These are phyloP conservation scores for Athalia rosae DNA, from an alignment of 2,888 invertebrate species.

Conservation along the genomic window DNA sequence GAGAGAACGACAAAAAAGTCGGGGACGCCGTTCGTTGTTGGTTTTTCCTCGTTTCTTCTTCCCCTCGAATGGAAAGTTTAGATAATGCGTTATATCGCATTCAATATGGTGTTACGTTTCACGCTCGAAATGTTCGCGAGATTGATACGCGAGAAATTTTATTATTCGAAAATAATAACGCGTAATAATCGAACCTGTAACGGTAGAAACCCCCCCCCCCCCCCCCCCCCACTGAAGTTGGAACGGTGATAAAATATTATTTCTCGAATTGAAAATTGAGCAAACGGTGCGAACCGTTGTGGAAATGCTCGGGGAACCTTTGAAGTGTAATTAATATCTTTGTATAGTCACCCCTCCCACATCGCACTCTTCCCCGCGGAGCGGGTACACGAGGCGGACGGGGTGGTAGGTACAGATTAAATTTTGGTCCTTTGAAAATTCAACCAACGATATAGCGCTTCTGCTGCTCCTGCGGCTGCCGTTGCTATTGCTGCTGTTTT, in stretches of 20 bases:
- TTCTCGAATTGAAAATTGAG: conserved; percentile 5
- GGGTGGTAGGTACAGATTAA: too few relatives aligned
- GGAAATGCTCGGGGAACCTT: conserved; percentile 16
- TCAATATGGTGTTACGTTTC: too few relatives aligned
- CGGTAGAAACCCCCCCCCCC: background rate
- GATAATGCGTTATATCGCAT: background rate
- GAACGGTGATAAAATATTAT: background rate
- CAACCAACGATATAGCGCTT: too few relatives aligned
- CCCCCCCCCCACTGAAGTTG: background rate
- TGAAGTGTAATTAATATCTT: conserved; percentile 29
- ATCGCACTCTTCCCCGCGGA: background rate
- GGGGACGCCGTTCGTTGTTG: conserved; percentile 18
- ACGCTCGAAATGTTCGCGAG: too few relatives aligned
- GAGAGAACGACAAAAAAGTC: background rate
- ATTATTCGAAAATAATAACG: too few relatives aligned
- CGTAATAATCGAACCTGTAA: background rate
- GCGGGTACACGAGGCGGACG: background rate
- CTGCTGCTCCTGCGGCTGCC: too few relatives aligned
- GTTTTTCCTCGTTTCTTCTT: background rate
- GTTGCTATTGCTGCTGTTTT: too few relatives aligned
- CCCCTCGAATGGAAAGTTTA: background rate
- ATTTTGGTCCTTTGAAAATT: too few relatives aligned
- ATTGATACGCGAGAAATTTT: too few relatives aligned
- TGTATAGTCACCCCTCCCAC: background rate
- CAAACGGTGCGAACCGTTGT: background rate